A percentile compares a stretch with the other conserved stretches of the same genome.
Evolutionary conservation across 2,888 invertebrate genomes (phyloP).

Genomic region (Mallateleia sp.): DNA sequence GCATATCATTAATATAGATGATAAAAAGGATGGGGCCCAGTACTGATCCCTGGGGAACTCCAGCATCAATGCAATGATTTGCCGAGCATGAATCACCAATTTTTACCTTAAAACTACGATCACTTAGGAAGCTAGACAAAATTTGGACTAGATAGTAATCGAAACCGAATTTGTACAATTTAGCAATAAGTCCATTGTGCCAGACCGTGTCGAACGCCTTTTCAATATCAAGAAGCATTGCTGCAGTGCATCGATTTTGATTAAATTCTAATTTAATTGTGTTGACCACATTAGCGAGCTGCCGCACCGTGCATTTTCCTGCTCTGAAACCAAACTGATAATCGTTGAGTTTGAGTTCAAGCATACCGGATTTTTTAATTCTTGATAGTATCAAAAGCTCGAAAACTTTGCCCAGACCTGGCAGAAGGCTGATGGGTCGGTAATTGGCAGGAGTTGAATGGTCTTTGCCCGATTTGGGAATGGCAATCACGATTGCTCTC

Average conservation of each 20-base stretch:
- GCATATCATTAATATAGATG: not conserved
- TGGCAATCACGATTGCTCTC: not conserved
- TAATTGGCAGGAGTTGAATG: not conserved
- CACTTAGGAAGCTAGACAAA: not conserved
- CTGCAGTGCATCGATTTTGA: conserved; percentile 61
- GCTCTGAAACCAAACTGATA: not conserved
- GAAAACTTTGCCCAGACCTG: not conserved
- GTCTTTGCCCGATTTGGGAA: conserved; percentile 3
- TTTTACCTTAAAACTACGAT: not conserved
- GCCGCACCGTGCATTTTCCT: not conserved
- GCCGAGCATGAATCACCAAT: not conserved
- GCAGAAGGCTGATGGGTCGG: conserved; percentile 4
- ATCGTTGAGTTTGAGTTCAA: too few species aligned
- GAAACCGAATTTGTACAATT: not conserved
- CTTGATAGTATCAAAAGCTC: not conserved
- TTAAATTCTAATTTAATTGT: conserved; percentile 67
- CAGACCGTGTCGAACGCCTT: conserved; percentile 81
- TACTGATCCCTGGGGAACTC: not conserved
- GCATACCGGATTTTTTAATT: not conserved
- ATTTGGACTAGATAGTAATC: not conserved
- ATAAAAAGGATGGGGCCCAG: not conserved
- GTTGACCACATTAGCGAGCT: not conserved
- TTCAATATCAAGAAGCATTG: conserved; percentile 79
- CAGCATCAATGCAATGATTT: not conserved
- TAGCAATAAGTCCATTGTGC: conserved; percentile 70